A percentile compares a stretch with the other conserved stretches of the same genome.
Evolutionary conservation across 2,888 invertebrate genomes (phyloP).

Genomic region (Holacanthella duospinosa): DNA sequence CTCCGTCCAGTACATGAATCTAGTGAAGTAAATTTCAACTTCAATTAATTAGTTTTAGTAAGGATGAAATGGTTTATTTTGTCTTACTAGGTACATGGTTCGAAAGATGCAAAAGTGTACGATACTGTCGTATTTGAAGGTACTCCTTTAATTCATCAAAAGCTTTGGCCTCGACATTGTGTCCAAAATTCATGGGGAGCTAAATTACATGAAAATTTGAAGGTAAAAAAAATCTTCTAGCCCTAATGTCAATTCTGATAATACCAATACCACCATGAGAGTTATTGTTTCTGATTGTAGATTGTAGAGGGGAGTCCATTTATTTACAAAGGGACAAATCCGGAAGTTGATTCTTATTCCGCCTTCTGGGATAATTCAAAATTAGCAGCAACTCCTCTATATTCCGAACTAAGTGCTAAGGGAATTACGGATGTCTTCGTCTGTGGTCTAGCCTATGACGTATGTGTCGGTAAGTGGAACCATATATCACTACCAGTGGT

Average conservation of each 20-base stretch:
- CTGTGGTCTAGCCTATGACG: conserved; percentile 89
- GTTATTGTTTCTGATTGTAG: conserved; percentile 42
- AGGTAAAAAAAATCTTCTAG: conserved; percentile 50
- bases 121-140: conserved; percentile 83
- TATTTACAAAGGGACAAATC: conserved; percentile 83
- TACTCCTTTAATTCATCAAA: conserved; percentile 72
- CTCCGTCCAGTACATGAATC: conserved; percentile 61
- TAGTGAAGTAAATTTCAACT: conserved; percentile 58
- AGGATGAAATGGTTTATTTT: too few species aligned
- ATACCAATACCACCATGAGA: neutral
- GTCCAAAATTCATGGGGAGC: conserved; percentile 93
- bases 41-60: neutral
- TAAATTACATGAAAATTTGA: conserved; percentile 78
- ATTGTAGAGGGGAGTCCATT: conserved; percentile 63
- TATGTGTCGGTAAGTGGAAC: conserved; percentile 66
- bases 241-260: neutral
- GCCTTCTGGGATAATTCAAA: conserved; percentile 98
- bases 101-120: conserved; percentile 66
- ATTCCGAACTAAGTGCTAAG: conserved; percentile 64
- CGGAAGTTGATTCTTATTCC: conserved; percentile 93
- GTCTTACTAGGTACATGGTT: too few species aligned
- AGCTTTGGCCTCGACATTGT: conserved; percentile 92
- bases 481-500: neutral
- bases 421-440: conserved; percentile 85
- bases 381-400: conserved; percentile 71